Evolutionary conservation across 2,113 vertebrate species (phyloP).

Genomic region (Ranitomeya variabilis): DNA sequence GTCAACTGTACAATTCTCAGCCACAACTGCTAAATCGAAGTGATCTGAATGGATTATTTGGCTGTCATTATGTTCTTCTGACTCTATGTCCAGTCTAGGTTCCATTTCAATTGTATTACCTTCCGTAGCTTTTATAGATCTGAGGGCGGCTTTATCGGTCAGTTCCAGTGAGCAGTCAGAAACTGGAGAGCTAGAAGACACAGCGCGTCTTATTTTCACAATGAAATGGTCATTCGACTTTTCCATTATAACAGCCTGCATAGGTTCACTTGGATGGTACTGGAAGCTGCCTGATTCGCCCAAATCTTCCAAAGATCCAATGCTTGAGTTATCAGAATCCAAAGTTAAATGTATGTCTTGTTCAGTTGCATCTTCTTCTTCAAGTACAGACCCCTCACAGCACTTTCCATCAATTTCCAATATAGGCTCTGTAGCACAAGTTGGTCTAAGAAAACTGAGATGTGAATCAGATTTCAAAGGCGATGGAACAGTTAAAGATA

Average conservation of each 20-base stretch:
- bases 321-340: constrained; percentile 90
- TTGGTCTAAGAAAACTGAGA: constrained; percentile 89
- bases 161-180: constrained; percentile 46
- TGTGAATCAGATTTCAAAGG: constrained; percentile 94
- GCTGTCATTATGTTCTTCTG: too few species aligned
- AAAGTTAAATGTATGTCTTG: constrained; percentile 93
- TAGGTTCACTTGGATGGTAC: constrained; percentile 85
- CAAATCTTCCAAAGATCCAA: constrained; percentile 69
- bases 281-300: constrained; percentile 73
- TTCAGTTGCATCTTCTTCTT: constrained; percentile 89
- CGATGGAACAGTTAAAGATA: constrained; percentile 93
- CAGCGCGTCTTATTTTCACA: constrained; percentile 85
- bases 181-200: constrained; percentile 62
- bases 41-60: neutral
- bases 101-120: constrained; percentile 27
- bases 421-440: constrained; percentile 69
- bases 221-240: constrained; percentile 95
- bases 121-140: constrained; percentile 33
- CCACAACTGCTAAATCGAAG: neutral
- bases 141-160: neutral
- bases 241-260: constrained; percentile 96
- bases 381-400: constrained; percentile 87
- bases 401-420: constrained; percentile 88
- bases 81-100: neutral
- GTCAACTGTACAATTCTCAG: neutral